A percentile compares a stretch with the other conserved stretches of the same genome.
Evolutionary conservation across 1,140 invertebrate species (phyloP).

Genomic region (Akabosia matsudoensis): DNA sequence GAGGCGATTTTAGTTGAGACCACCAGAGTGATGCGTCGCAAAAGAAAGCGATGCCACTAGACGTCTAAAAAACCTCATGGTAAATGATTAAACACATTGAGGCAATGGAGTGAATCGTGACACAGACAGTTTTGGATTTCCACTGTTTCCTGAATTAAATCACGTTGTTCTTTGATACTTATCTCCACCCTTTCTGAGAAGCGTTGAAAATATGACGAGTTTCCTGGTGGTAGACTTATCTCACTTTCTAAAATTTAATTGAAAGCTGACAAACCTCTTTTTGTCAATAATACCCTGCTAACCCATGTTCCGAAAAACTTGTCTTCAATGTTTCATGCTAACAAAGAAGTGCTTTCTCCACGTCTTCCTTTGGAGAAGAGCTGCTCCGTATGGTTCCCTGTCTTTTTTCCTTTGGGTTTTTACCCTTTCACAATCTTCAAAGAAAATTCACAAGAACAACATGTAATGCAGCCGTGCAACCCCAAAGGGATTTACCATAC

Average conservation of each 20-base stretch:
- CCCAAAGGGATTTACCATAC: conserved; percentile 22
- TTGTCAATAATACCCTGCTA: neutral
- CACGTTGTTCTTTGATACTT: neutral
- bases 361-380: no score
- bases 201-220: neutral
- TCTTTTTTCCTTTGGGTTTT: neutral
- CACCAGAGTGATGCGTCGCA: no score
- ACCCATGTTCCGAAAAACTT: no score
- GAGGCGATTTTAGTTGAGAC: no score
- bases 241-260: conserved; percentile 6
- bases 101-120: neutral
- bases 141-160: neutral
- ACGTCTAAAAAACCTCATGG: neutral
- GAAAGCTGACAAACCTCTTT: conserved; percentile 14
- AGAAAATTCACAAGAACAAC: conserved; percentile 9
- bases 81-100: neutral
- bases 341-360: no score
- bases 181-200: neutral
- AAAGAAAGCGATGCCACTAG: no score
- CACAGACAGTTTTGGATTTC: neutral
- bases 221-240: neutral
- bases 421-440: conserved; percentile 14
- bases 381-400: neutral
- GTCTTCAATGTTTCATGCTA: no score
- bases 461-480: conserved; percentile 14